phyloP scores from a whole-genome alignment of 2,797 vertebrate genomes.

The Ceryle rudis region DNA sequence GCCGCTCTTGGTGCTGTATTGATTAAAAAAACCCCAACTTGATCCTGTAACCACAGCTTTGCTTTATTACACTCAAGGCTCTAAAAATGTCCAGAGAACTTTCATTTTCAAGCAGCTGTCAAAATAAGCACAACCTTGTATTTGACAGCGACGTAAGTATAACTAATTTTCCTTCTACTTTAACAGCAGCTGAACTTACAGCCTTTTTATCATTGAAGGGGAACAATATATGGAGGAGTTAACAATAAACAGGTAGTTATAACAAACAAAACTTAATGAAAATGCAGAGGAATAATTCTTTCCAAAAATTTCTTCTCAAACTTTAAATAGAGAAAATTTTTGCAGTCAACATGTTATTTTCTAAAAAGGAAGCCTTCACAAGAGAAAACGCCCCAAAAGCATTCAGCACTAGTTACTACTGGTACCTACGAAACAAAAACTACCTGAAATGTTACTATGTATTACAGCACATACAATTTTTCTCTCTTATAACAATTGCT shows the following conservation, averaged over 20 bases:
- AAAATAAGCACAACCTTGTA: slow-evolving; percentile 53
- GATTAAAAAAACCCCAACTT: slow-evolving; percentile 28
- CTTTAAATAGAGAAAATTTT: background rate
- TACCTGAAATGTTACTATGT: background rate
- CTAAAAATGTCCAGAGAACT: slow-evolving; percentile 65
- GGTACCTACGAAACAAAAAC: background rate
- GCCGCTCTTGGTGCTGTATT: slow-evolving; percentile 47
- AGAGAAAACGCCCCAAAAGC: background rate
- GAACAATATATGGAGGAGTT: accelerated
- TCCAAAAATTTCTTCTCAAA: background rate
- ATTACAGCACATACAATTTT: background rate
- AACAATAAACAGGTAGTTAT: background rate
- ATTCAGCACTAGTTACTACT: background rate
- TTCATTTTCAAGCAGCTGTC: slow-evolving; percentile 64
- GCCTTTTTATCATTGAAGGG: background rate
- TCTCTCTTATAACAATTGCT: background rate
- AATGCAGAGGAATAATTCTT: background rate
- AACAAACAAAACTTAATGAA: background rate
- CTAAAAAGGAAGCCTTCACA: background rate
- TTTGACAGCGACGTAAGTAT: slow-evolving; percentile 51
- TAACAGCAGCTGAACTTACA: background rate
- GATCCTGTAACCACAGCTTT: slow-evolving; percentile 67
- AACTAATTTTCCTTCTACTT: slow-evolving; percentile 7
- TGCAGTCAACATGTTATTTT: background rate
- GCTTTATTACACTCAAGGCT: slow-evolving; percentile 60